Evolutionary conservation across 64 coral and sea anemone genomes (phyloP).

Genomic region (Montipora cactus): DNA sequence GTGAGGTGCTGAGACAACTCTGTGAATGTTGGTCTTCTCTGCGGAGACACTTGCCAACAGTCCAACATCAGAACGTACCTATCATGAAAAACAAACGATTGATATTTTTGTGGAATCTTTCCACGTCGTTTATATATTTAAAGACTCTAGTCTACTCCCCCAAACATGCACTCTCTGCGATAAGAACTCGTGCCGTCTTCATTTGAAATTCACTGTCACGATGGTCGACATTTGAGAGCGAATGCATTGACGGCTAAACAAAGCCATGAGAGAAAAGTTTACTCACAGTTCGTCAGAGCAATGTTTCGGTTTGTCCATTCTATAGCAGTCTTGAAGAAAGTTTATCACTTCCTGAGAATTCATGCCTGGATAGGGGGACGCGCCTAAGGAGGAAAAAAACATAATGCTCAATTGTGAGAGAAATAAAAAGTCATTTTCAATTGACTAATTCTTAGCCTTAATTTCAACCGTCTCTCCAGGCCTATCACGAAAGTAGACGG

Average conservation of each 20-base stretch:
- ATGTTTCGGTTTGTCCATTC: constrained; percentile 99
- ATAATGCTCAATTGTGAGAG: neutral
- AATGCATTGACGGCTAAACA: neutral
- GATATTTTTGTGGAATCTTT: neutral
- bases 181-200: too few species aligned
- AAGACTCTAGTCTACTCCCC: too few species aligned
- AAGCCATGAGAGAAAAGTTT: neutral
- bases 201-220: neutral
- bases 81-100: neutral
- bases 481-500: too few species aligned
- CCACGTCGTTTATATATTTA: too few species aligned
- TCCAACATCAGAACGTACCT: constrained; percentile 95
- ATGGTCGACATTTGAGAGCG: neutral
- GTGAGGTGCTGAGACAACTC: constrained; percentile 86
- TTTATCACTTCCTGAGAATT: constrained; percentile 99
- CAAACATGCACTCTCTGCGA: too few species aligned
- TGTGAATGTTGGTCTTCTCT: constrained; percentile 90
- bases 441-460: too few species aligned
- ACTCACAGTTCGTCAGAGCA: constrained; percentile 98
- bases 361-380: constrained; percentile 98
- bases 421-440: too few species aligned
- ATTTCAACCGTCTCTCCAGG: too few species aligned
- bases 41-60: constrained; percentile 96
- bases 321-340: constrained; percentile 92
- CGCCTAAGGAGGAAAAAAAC: constrained; percentile 61